A percentile compares a stretch with the other conserved stretches of the same genome.
Conservation (phyloP, 2,113 vertebrate genomes). For the Boulengeromyrus knoepffleri region DNA sequence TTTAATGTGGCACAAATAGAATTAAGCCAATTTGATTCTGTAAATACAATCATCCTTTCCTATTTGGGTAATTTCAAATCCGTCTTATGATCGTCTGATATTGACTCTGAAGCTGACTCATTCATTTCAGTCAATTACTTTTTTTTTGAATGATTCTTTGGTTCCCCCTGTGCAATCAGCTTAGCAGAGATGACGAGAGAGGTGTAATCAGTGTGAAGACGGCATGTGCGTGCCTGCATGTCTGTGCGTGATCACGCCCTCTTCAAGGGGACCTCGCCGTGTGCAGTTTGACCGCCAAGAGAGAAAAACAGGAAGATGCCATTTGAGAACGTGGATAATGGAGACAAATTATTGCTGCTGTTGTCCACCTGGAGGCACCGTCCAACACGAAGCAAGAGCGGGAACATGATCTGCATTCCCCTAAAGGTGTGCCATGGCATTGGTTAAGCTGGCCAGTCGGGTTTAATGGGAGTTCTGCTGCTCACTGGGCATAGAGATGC, state of each 20-base stretch:
- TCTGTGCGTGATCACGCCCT: not conserved
- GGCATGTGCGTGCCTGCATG: not conserved
- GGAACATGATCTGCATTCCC: constrained; percentile 22
- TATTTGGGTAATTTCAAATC: constrained; percentile 1
- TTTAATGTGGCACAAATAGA: not conserved
- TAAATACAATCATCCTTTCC: not conserved
- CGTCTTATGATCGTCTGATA: not conserved
- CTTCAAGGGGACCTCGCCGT: not conserved
- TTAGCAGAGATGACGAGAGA: not conserved
- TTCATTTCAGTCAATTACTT: constrained; percentile 13
- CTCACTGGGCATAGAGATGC: not conserved
- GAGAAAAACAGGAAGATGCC: not conserved
- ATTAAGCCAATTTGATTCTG: not conserved
- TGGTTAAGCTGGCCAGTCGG: constrained; percentile 25
- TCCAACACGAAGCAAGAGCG: constrained; percentile 1
- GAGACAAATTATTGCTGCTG: constrained; percentile 15
- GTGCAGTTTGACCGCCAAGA: not conserved
- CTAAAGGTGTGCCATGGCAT: constrained; percentile 23
- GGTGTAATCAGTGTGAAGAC: not conserved
- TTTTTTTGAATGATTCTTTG: not conserved
- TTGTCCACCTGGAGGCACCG: constrained; percentile 19
- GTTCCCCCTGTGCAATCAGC: not conserved
- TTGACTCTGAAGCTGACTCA: not conserved
- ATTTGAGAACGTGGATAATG: constrained; percentile 10
- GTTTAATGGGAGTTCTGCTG: not conserved